Evolutionary conservation across 2,888 invertebrate species (phyloP).

Genomic region (Polyploca ridens): DNA sequence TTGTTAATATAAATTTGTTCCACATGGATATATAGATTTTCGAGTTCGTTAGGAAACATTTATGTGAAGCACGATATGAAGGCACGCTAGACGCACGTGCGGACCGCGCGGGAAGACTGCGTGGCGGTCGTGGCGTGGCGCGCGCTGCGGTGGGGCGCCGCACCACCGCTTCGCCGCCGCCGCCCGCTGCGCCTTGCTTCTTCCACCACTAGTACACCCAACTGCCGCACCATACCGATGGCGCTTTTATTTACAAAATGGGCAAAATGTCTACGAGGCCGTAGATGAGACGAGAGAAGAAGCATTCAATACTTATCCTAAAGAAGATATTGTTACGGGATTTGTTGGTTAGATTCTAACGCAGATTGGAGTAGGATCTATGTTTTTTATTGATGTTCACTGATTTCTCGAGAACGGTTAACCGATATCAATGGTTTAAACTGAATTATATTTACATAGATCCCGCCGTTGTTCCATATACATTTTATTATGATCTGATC

Average conservation of each 20-base stretch:
- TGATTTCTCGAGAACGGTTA: too few species aligned
- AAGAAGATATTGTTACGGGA: too few species aligned
- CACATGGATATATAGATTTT: constrained; percentile 57
- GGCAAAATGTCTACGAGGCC: constrained; percentile 10
- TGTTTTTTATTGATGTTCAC: too few species aligned
- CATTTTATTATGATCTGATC: too few species aligned
- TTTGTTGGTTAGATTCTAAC: too few species aligned
- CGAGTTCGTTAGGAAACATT: constrained; percentile 65
- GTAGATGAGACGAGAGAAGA: constrained; percentile 1
- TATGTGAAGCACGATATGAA: constrained; percentile 54
- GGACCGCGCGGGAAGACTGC: constrained; percentile 83
- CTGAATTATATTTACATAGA: too few species aligned
- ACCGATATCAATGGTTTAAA: too few species aligned
- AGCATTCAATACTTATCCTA: background rate
- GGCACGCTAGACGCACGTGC: constrained; percentile 80
- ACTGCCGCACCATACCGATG: constrained; percentile 54
- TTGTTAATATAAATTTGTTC: constrained; percentile 51
- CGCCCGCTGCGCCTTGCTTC: constrained; percentile 42
- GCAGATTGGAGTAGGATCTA: too few species aligned
- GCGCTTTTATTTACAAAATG: constrained; percentile 53
- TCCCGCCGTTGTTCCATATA: too few species aligned
- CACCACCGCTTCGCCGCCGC: constrained; percentile 24
- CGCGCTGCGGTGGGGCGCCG: constrained; percentile 66
- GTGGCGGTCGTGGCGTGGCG: constrained; percentile 74
- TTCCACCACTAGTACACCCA: constrained; percentile 45